Percentiles rank a stretch among this genome's conserved stretches.
phyloP scores from a whole-genome alignment of 2,888 invertebrate species.

The Miltochrista miniata region DNA sequence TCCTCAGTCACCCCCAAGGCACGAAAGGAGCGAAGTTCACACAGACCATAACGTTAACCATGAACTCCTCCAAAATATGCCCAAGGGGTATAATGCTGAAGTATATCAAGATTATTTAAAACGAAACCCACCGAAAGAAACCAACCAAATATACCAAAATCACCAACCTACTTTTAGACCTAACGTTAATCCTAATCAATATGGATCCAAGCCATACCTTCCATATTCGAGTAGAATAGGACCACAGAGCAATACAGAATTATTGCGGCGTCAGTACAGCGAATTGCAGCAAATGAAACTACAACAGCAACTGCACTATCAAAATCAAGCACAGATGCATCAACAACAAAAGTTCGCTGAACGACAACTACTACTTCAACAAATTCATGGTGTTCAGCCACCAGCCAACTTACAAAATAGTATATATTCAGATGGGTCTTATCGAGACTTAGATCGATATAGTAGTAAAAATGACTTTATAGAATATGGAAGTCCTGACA shows the following conservation, averaged over 20 bases:
- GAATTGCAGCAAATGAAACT: constrained; percentile 86
- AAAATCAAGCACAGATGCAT: constrained; percentile 85
- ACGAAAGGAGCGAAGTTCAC: constrained; percentile 70
- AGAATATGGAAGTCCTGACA: constrained; percentile 68
- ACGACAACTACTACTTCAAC: constrained; percentile 84
- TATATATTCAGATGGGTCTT: constrained; percentile 76
- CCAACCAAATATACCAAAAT: constrained; percentile 83
- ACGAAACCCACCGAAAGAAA: constrained; percentile 83
- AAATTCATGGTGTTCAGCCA: constrained; percentile 82
- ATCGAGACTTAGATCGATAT: constrained; percentile 74
- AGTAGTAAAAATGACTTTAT: constrained; percentile 75
- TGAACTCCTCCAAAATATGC: constrained; percentile 71
- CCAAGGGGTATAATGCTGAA: constrained; percentile 83
- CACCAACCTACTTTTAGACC: constrained; percentile 77
- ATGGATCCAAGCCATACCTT: constrained; percentile 77
- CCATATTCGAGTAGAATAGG: constrained; percentile 80
- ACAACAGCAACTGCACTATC: constrained; percentile 85
- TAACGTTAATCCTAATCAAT: constrained; percentile 75
- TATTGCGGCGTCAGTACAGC: constrained; percentile 84
- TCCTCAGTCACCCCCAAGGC: constrained; percentile 75
- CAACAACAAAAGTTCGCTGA: constrained; percentile 86
- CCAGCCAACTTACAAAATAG: constrained; percentile 78
- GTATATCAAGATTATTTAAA: constrained; percentile 82
- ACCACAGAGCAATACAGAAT: constrained; percentile 83
- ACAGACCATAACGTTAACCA: constrained; percentile 77